Percentiles rank a stretch among this genome's conserved stretches.
Evolutionary conservation across 2,797 vertebrate genomes (phyloP).

Genomic region (Pseudocheirus occidentalis): DNA sequence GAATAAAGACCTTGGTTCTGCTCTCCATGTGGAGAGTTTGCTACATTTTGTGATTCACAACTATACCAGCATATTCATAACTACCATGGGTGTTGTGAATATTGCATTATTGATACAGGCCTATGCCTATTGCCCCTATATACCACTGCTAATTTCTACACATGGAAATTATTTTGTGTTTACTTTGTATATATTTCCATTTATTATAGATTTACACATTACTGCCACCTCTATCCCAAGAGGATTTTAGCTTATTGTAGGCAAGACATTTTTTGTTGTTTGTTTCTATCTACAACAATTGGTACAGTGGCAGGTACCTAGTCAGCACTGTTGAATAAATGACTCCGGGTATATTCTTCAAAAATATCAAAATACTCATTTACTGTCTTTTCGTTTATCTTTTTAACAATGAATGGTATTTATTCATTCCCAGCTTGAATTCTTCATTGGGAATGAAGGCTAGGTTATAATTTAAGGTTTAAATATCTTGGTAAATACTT

Average conservation of each 20-base stretch:
- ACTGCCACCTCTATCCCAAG: not conserved
- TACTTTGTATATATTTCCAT: not conserved
- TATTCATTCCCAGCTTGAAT: not conserved
- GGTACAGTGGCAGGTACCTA: not conserved
- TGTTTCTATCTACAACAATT: not conserved
- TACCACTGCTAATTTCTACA: not conserved
- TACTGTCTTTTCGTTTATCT: not conserved
- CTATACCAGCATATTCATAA: no score
- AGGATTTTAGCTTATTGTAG: not conserved
- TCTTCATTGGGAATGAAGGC: not conserved
- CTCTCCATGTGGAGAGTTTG: no score
- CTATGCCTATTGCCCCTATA: not conserved
- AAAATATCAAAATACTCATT: not conserved
- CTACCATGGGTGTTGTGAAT: no score
- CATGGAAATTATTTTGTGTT: not conserved
- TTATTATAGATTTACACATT: not conserved
- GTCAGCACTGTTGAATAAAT: not conserved
- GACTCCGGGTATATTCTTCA: not conserved
- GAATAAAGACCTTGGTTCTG: no score
- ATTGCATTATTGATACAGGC: no score
- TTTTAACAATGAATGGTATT: not conserved
- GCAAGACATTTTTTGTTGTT: not conserved
- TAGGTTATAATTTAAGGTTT: not conserved
- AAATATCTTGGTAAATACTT: not conserved
- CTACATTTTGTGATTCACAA: no score